A percentile compares a stretch with the other conserved stretches of the same genome.
Conservation (phyloP, 2,797 vertebrate species). For the Pogoniulus pusillus region DNA sequence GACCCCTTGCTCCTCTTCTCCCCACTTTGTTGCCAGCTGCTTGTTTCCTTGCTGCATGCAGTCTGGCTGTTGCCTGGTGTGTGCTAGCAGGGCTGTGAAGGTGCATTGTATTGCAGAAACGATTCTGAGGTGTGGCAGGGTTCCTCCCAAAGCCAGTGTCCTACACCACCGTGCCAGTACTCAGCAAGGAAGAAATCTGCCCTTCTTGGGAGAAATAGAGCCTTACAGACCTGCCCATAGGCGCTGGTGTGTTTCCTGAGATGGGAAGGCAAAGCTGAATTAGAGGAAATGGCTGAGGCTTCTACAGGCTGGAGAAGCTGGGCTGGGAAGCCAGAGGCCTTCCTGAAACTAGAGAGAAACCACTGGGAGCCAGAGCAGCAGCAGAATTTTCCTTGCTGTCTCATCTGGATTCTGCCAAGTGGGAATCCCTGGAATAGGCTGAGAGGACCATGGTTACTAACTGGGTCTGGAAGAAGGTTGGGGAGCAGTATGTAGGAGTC, state of each 20-base stretch:
- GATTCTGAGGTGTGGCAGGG: neutral
- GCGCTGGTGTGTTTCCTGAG: neutral
- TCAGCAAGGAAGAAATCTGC: neutral
- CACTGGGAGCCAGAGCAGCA: neutral
- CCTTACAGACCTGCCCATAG: neutral
- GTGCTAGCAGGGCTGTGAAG: neutral
- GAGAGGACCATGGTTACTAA: neutral
- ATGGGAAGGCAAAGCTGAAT: neutral
- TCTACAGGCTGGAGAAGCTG: neutral
- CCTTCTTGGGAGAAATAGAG: neutral
- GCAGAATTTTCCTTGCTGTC: neutral
- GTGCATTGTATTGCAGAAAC: neutral
- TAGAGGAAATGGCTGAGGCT: neutral
- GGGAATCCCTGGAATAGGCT: neutral
- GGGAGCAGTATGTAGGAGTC: neutral
- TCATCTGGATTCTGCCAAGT: neutral
- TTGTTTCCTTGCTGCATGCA: neutral
- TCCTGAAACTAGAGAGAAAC: neutral
- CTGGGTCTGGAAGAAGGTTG: neutral
- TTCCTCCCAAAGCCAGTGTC: neutral
- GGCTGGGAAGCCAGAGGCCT: neutral
- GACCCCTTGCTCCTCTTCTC: neutral
- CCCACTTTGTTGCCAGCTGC: neutral
- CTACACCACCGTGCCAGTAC: neutral
- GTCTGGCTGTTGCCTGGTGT: neutral